Evolutionary conservation across 1,140 invertebrate species (phyloP).

Genomic region (Geopemphigus sp.): DNA sequence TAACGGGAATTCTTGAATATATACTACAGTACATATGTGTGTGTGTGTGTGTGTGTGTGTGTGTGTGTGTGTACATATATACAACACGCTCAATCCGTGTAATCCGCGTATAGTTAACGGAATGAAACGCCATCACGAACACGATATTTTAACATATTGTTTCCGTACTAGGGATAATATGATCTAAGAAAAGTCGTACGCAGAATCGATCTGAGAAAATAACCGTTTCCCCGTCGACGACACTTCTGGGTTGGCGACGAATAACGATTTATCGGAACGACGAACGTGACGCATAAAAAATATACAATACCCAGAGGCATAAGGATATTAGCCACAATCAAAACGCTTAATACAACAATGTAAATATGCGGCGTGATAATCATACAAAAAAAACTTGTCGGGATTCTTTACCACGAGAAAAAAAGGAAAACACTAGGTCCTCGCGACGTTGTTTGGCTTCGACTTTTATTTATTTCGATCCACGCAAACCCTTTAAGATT

Average conservation of each 20-base stretch:
- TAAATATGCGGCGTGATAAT: not conserved
- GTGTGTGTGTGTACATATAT: no score
- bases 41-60: no score
- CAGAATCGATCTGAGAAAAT: not conserved
- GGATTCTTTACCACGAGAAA: slow-evolving; percentile 28
- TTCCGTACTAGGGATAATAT: no score
- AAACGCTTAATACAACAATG: not conserved
- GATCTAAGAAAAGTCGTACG: no score
- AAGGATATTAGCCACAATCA: no score
- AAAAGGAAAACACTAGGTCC: not conserved
- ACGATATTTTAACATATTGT: no score
- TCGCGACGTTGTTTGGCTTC: not conserved
- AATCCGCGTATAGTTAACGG: not conserved
- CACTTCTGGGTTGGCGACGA: no score
- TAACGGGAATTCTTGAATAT: slow-evolving; percentile 23
- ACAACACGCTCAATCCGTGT: no score
- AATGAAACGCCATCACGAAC: not conserved
- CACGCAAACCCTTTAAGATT: not conserved
- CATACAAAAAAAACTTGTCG: not conserved
- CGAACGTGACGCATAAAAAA: not conserved
- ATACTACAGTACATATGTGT: not conserved
- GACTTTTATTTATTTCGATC: not conserved
- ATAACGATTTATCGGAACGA: not conserved
- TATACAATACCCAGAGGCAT: no score
- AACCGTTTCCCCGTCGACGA: no score